Base-by-base conservation (phyloP, 1,140 invertebrate genomes). In the Drosophila mayri region DNA sequence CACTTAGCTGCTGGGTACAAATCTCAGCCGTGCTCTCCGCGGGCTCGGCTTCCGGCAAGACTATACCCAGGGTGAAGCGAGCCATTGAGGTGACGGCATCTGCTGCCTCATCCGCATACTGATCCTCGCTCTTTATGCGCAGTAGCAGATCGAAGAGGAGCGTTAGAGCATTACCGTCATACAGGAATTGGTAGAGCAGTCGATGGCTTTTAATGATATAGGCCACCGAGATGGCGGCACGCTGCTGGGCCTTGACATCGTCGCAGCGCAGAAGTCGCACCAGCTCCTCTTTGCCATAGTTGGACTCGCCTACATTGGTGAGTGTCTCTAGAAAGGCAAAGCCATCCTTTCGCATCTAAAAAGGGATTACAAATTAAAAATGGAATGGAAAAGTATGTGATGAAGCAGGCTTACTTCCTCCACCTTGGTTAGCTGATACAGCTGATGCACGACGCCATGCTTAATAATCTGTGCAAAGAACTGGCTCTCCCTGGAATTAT, bases 381-480 rank as follows among this genome's bases (percentile, higher is more conserved):
- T n/a, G n/a, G 18, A 10, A 32, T 50, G 28, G 5, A 11, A n/a
- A 1, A 50, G n/a, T 11, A 18, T 12, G 4, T 16, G 25, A 1
- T 35, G 3, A 20, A 32, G 14, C 49, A 35, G 16, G 0, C 35
- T 62, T 46, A 92, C 91, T 64, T 92, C 92, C 2, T 87, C 82
- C 25, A 81, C 66, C 68, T 90, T 90, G 43, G 92, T 91, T 8
- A 93, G 66, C 30, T 92, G 90, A 67, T 87, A 92, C 0, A 93
- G 54, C 54, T 92, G 81, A 79, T 93, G 91, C 2, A 91, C 82
- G 30, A 92, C 88, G 11, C 92, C 86, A 38, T 91, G 90, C 62
- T 91, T 92, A 22, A 93, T 82, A 11, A 93, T 90, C 52, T 93
- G 78, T 1, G 90, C 92, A 78, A 93, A 93, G 47, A 92, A 92